A percentile compares a stretch with the other conserved stretches of the same genome.
Evolutionary conservation across 2,113 vertebrate genomes (phyloP).

Genomic region (Solea solea): DNA sequence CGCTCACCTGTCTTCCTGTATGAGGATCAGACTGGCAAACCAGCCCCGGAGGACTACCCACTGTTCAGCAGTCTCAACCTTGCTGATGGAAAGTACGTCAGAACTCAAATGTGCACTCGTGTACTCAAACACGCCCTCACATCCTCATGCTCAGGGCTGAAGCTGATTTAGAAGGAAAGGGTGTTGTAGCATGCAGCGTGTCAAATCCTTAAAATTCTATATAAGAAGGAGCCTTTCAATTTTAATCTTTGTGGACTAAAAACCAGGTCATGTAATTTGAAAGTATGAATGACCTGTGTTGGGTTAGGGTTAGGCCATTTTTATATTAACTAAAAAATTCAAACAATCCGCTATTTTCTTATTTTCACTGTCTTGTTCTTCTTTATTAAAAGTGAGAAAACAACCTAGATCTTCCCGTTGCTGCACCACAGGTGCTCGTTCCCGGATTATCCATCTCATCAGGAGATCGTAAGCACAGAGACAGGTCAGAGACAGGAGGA

Average conservation of each 20-base stretch:
- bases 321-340: background rate
- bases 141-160: background rate
- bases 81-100: conserved; percentile 94
- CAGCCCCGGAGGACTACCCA: conserved; percentile 94
- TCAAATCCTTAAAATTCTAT: background rate
- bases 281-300: too few relatives aligned
- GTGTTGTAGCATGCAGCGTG: background rate
- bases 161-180: conserved; percentile 11
- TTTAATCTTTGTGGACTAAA: too few relatives aligned
- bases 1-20: conserved; percentile 95
- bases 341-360: background rate
- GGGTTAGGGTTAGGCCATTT: background rate
- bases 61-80: conserved; percentile 92
- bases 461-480: conserved; percentile 61
- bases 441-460: conserved; percentile 66
- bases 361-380: conserved; percentile 18
- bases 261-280: too few relatives aligned
- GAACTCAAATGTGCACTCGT: background rate
- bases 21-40: conserved; percentile 94
- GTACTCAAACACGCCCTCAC: background rate
- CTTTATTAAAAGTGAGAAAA: conserved; percentile 43
- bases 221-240: too few relatives aligned
- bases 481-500: conserved; percentile 68
- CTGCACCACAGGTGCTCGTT: conserved; percentile 65
- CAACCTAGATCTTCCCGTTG: conserved; percentile 48